Evolutionary conservation across 2,888 invertebrate species (phyloP).

Genomic region (Malthinus flaveolus): DNA sequence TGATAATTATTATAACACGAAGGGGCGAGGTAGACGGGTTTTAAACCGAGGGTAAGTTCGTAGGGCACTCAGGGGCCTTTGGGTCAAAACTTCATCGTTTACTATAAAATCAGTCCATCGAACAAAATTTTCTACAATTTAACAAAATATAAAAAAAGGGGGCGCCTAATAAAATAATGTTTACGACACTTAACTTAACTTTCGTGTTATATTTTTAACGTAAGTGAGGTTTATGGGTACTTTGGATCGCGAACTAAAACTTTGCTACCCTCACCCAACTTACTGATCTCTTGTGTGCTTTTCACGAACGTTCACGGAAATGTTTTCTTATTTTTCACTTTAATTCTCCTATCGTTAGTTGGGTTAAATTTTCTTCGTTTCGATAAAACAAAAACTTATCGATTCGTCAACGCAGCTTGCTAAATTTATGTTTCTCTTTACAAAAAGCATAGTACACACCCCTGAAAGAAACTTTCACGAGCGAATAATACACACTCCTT

Average conservation of each 20-base stretch:
- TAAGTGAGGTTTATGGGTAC: constrained; percentile 16
- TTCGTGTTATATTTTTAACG: constrained; percentile 9
- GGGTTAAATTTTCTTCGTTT: background rate
- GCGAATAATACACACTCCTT: no score
- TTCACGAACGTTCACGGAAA: background rate
- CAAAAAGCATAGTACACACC: no score
- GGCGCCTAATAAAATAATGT: background rate
- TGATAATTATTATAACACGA: constrained; percentile 56
- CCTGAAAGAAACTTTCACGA: no score
- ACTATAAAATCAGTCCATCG: constrained; percentile 31
- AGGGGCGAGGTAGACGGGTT: constrained; percentile 39
- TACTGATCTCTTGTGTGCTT: background rate
- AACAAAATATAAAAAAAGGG: background rate
- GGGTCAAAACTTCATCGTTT: constrained; percentile 44
- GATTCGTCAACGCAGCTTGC: no score
- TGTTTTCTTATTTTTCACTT: no score
- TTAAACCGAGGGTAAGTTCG: constrained; percentile 43
- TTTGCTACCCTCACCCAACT: constrained; percentile 11
- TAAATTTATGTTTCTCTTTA: no score
- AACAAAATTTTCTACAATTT: constrained; percentile 3
- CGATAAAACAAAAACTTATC: no score
- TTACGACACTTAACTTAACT: background rate
- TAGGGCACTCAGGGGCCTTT: constrained; percentile 50
- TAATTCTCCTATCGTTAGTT: background rate
- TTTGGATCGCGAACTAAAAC: constrained; percentile 7